Conservation (phyloP, 1,140 invertebrate genomes). For the Lasaia peninsularis region DNA sequence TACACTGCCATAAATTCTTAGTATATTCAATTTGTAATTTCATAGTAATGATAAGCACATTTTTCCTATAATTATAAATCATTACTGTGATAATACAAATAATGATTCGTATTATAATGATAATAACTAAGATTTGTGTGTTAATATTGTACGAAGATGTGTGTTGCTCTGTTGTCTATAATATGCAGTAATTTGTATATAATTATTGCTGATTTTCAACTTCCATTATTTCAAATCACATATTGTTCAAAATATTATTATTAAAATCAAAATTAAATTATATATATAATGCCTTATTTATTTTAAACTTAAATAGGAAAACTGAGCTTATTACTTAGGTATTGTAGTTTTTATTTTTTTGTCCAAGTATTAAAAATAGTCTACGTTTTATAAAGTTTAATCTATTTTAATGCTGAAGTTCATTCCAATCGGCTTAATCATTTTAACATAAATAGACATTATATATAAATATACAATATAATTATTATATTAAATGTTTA, state of each 20-base stretch:
- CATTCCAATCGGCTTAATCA: too few species aligned
- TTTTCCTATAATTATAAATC: not conserved
- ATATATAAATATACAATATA: too few species aligned
- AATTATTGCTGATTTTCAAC: constrained; percentile 29
- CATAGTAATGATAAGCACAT: constrained; percentile 23
- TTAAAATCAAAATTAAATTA: not conserved
- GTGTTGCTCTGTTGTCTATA: constrained; percentile 39
- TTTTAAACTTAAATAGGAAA: too few species aligned
- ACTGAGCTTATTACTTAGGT: too few species aligned
- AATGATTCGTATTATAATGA: not conserved
- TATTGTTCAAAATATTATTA: not conserved
- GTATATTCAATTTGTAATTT: constrained; percentile 21
- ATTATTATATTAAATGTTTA: too few species aligned
- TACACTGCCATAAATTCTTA: constrained; percentile 33
- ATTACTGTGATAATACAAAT: constrained; percentile 3
- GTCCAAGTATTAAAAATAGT: too few species aligned
- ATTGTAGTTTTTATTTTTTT: too few species aligned
- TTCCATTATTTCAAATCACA: constrained; percentile 30
- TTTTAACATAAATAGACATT: too few species aligned
- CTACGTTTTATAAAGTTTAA: too few species aligned
- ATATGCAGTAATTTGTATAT: constrained; percentile 37
- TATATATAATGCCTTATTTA: too few species aligned
- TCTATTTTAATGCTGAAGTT: too few species aligned
- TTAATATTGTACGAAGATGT: constrained; percentile 10
- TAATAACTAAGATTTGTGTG: constrained; percentile 15